phyloP scores from a whole-genome alignment of 2,797 vertebrate genomes.

The Nasua narica region DNA sequence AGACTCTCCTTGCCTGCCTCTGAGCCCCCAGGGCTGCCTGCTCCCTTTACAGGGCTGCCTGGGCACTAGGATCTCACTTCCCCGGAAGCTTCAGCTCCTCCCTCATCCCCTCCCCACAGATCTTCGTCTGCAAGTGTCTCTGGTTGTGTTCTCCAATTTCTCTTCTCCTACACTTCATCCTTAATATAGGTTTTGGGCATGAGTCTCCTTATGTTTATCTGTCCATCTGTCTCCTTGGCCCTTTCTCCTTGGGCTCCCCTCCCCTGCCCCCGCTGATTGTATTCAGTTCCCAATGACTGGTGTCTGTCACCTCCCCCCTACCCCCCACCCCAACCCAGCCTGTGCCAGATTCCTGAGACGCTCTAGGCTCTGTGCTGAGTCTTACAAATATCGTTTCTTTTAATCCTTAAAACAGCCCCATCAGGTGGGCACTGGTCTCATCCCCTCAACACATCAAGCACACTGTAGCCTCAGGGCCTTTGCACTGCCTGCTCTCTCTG shows the following conservation, averaged over 20 bases:
- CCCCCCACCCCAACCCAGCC: background rate
- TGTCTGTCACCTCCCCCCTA: slow-evolving; percentile 63
- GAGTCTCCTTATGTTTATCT: slow-evolving; percentile 71
- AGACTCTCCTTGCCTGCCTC: background rate
- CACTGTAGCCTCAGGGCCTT: background rate
- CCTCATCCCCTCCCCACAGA: slow-evolving; percentile 1
- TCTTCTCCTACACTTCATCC: slow-evolving; percentile 71
- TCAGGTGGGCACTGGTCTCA: background rate
- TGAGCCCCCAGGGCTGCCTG: background rate
- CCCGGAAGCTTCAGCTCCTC: background rate
- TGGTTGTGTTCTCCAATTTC: slow-evolving; percentile 62
- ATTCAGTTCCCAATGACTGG: slow-evolving; percentile 30
- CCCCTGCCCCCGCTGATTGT: slow-evolving; percentile 46
- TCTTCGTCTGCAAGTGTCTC: slow-evolving; percentile 55
- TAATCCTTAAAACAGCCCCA: background rate
- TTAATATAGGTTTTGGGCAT: slow-evolving; percentile 71
- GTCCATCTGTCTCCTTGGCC: slow-evolving; percentile 69
- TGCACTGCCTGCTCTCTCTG: background rate
- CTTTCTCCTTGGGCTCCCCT: slow-evolving; percentile 51
- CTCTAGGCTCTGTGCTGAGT: slow-evolving; percentile 2
- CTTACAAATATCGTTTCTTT: background rate
- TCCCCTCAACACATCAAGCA: too few relatives aligned
- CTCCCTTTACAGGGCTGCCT: background rate
- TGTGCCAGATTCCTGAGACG: slow-evolving; percentile 40
- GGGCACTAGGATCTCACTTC: background rate